Evolutionary conservation across 2,113 vertebrate species (phyloP), one percentile per base, ranked within the genome.

Genomic region (Trichomycterus rosablanca): DNA sequence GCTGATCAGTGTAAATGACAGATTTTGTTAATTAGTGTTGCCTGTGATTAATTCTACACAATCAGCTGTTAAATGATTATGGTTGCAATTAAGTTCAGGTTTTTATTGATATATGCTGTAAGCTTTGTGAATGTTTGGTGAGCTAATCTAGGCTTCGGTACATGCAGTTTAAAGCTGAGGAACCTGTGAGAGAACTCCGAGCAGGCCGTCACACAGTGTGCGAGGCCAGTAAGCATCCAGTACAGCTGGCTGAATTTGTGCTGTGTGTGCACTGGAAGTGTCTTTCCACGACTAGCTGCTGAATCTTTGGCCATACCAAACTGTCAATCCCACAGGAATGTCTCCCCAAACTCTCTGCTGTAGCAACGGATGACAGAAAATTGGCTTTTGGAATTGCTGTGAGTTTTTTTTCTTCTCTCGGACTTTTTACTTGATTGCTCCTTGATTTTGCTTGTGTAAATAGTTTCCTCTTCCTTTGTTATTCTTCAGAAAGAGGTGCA

Each of bases 351-450:
- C 75, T 70, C 74, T 71, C 63, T 39, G 59, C 52, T 59, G 64
- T 66, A 60, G 51, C 60, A 60, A 53, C 43, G 44, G 65, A 67
- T 80, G 79, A 74, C 66, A 79, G 71, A 76, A 77, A 78, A 66
- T 53, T 67, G 66, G 57, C 45, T 24, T 23, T 37, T 59, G 57
- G 59, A 48, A 7, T 57, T 61, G 55, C 46, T 57, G 54, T 63
- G 58, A 54, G 68, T 63, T 30, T 62, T 19, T 19, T 67, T 43
- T 43, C 34, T 67, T 51, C 61, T 54, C 45, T 35, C 67, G 51
- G 42, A 5, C 43, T 44, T 70, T 59, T 77, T 62, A 70, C 35
- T 42, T 24, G 52, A 44, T 66, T 52, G 30, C 63, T 50, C 46
- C 45, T 32, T 71, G 48, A 42, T 64, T 67, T 74, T 54, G 42